phyloP scores from a whole-genome alignment of 92 coral and sea anemone species.

The Paramuricea clavata region DNA sequence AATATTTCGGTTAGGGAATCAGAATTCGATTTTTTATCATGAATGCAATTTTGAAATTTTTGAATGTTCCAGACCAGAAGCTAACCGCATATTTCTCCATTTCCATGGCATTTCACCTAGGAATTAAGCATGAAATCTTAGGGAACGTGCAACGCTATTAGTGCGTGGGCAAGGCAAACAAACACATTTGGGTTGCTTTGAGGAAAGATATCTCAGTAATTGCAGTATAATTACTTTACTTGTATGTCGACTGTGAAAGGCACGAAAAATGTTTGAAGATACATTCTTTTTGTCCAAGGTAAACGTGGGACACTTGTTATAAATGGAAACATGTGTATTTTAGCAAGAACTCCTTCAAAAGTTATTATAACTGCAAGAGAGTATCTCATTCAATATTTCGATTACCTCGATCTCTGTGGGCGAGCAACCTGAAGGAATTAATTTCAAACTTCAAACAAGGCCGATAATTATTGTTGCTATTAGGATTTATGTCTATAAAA shows the following conservation, averaged over 20 bases:
- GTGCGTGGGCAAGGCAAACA: constrained; percentile 7
- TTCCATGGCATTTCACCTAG: no score
- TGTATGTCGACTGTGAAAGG: constrained; percentile 2
- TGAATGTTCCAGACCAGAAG: no score
- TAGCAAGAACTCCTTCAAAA: not conserved
- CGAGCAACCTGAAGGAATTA: constrained; percentile 25
- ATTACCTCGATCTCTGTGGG: not conserved
- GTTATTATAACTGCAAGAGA: not conserved
- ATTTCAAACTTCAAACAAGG: constrained; percentile 33
- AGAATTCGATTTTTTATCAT: no score
- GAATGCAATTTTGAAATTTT: no score
- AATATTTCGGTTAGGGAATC: no score
- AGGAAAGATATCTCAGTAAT: not conserved
- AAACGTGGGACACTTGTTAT: not conserved
- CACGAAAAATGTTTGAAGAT: not conserved
- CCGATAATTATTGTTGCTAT: constrained; percentile 34
- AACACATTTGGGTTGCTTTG: constrained; percentile 8
- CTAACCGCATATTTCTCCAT: no score
- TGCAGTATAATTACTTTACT: not conserved
- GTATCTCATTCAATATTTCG: not conserved
- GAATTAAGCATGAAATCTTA: not conserved
- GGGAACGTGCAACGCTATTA: not conserved
- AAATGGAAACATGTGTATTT: not conserved
- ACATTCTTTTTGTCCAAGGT: not conserved
- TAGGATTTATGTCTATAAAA: constrained; percentile 25